These are phyloP conservation scores for Diacarnus erythraeanus DNA, from an alignment of 37 sponge, comb jelly and placozoan genomes.

Conservation along the genomic window DNA sequence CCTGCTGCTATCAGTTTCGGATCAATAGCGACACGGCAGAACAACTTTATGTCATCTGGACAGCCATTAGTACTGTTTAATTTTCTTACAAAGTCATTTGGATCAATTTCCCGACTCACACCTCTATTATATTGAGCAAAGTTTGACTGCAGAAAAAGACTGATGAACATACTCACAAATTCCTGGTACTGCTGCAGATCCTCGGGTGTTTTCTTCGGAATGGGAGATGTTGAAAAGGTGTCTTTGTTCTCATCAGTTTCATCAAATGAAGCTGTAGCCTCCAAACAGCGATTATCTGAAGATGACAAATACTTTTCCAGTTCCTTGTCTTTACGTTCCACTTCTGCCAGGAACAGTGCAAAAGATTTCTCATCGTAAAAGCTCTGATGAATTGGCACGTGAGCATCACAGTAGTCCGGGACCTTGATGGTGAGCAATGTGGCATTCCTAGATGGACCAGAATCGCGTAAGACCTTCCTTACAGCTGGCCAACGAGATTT, in stretches of 20 bases:
- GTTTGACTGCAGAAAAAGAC: constrained; percentile 23
- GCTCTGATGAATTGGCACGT: background rate
- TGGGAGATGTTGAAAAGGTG: background rate
- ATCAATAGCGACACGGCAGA: constrained; percentile 21
- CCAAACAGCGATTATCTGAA: background rate
- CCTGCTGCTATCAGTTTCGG: constrained; percentile 10
- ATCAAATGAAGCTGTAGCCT: background rate
- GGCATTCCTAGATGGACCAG: background rate
- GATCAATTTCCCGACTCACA: background rate
- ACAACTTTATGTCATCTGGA: constrained; percentile 9
- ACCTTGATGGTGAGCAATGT: background rate
- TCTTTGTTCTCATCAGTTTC: background rate
- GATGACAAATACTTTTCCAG: background rate
- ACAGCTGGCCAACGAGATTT: background rate
- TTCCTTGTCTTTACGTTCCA: background rate
- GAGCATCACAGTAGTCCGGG: background rate
- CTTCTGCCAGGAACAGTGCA: background rate
- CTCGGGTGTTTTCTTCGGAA: background rate
- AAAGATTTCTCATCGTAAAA: background rate
- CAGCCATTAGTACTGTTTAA: background rate
- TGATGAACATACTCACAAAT: constrained; percentile 19
- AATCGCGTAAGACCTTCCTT: background rate
- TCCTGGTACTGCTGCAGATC: constrained; percentile 34
- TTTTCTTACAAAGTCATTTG: background rate
- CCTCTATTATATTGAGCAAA: background rate